Percentiles rank a stretch among this genome's conserved stretches.
phyloP scores from a whole-genome alignment of 2,888 invertebrate species.

The Rhagium mordax region DNA sequence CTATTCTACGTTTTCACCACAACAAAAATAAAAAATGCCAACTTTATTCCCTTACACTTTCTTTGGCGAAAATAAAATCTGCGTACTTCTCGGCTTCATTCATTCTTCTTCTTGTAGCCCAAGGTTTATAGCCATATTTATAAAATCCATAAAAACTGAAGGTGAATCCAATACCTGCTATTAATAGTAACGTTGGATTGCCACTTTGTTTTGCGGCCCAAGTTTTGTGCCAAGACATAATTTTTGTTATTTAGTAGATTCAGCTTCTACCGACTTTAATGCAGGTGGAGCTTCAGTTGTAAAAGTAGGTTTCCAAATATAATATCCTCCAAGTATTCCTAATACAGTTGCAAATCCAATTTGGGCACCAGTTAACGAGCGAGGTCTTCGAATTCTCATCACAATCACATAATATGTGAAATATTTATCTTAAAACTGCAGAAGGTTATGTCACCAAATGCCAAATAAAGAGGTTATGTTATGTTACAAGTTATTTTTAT shows the following conservation, averaged over 20 bases:
- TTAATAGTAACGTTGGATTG: constrained; percentile 52
- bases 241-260: background rate
- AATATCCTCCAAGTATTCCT: constrained; percentile 65
- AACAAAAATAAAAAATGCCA: too few relatives aligned
- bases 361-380: constrained; percentile 62
- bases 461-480: too few relatives aligned
- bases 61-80: constrained; percentile 43
- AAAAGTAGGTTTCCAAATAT: constrained; percentile 69
- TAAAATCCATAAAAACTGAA: constrained; percentile 48
- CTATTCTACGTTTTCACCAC: too few relatives aligned
- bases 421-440: too few relatives aligned
- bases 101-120: constrained; percentile 40
- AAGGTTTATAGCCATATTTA: constrained; percentile 53
- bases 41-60: background rate
- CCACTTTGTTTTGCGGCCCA: constrained; percentile 51
- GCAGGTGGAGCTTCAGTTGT: constrained; percentile 28
- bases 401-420: background rate
- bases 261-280: background rate
- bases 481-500: too few relatives aligned
- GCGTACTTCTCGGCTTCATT: constrained; percentile 45
- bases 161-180: constrained; percentile 53
- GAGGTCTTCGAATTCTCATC: constrained; percentile 62
- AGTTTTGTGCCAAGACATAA: constrained; percentile 37
- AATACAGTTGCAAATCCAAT: constrained; percentile 60
- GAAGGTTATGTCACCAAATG: too few relatives aligned